A percentile compares a stretch with the other conserved stretches of the same genome.
Evolutionary conservation across 2,797 vertebrate genomes (phyloP).

Genomic region (Myotis myotis): DNA sequence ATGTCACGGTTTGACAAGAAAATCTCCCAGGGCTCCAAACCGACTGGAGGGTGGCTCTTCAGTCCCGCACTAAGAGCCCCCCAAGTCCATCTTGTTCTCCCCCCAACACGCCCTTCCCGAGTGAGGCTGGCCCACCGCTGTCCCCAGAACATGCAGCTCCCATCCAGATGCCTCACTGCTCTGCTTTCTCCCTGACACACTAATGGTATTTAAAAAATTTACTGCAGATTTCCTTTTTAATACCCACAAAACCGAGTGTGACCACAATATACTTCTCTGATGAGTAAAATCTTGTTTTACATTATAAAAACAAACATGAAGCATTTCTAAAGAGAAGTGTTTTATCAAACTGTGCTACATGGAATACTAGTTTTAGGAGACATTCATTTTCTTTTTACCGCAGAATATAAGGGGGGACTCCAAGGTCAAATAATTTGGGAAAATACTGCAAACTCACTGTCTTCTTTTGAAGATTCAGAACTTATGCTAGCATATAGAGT

Average conservation of each 20-base stretch:
- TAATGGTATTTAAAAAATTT: constrained; percentile 17
- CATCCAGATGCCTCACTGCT: not conserved
- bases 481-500: not conserved
- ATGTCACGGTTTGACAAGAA: not conserved
- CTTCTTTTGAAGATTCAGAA: not conserved
- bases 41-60: not conserved
- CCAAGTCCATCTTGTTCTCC: not conserved
- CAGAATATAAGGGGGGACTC: not conserved
- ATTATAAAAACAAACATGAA: constrained; percentile 31
- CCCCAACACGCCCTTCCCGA: not conserved
- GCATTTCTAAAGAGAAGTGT: not conserved
- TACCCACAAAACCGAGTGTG: not conserved
- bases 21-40: not conserved
- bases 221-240: not conserved
- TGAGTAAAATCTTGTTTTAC: not conserved
- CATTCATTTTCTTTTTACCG: not conserved
- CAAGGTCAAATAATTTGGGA: not conserved
- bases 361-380: not conserved
- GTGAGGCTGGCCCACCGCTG: not conserved
- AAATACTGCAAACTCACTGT: not conserved
- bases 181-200: not conserved
- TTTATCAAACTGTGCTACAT: not conserved
- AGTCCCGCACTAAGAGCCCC: not conserved
- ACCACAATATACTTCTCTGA: not conserved
- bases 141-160: not conserved